Conservation (phyloP, 2,888 invertebrate species). For the Campoplex capitator region DNA sequence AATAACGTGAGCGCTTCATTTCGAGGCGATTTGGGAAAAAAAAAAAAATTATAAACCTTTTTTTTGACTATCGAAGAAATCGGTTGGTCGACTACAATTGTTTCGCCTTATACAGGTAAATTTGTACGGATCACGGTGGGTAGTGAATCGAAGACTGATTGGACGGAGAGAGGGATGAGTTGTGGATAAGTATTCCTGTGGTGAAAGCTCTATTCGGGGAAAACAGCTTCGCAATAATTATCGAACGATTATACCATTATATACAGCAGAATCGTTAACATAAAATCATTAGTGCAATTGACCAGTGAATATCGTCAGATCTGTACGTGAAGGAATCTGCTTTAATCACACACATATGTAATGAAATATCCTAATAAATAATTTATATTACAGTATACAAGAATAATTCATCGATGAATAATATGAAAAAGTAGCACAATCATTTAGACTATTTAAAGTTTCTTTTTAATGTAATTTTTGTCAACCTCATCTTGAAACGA, state of each 20-base stretch:
- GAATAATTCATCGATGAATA: not conserved
- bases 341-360: not conserved
- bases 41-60: not conserved
- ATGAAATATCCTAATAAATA: not conserved
- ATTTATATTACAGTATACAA: not conserved
- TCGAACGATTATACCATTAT: slow-evolving; percentile 41
- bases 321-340: not conserved
- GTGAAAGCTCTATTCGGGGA: slow-evolving; percentile 19
- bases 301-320: slow-evolving; percentile 5
- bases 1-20: not conserved
- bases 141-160: slow-evolving; percentile 51
- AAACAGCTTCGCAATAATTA: slow-evolving; percentile 32
- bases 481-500: not conserved
- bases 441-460: too few species aligned
- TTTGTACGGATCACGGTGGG: slow-evolving; percentile 14
- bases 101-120: not conserved
- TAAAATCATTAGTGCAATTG: slow-evolving; percentile 34
- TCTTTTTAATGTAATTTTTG: too few species aligned
- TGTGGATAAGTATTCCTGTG: slow-evolving; percentile 21
- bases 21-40: not conserved
- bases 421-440: not conserved
- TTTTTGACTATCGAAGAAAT: not conserved
- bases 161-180: slow-evolving; percentile 25
- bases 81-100: not conserved
- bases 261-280: slow-evolving; percentile 15